Percentiles rank a stretch among this genome's conserved stretches.
These are phyloP conservation scores for Spinus olivaceus DNA, from an alignment of 2,797 vertebrate genomes.

Conservation along the genomic window DNA sequence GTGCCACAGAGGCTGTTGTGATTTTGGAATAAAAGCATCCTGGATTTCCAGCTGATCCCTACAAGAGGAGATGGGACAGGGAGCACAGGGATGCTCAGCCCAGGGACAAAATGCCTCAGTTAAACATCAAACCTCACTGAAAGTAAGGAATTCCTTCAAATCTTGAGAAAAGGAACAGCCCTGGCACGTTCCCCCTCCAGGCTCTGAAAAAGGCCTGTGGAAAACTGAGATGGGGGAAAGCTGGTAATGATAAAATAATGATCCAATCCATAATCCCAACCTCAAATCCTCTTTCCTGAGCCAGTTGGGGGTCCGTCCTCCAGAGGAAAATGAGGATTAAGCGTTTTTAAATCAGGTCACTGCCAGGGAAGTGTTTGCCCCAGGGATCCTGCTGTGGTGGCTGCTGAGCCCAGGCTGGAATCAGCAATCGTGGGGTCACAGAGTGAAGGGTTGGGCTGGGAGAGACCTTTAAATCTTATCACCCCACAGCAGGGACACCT, in stretches of 20 bases:
- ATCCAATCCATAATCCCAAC: not conserved
- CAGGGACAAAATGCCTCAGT: not conserved
- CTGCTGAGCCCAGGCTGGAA: not conserved
- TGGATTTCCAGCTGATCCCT: not conserved
- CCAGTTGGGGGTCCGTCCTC: not conserved
- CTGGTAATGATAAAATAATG: not conserved
- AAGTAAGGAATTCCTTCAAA: not conserved
- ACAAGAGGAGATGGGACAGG: not conserved
- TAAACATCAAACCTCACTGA: not conserved
- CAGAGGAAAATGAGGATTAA: not conserved
- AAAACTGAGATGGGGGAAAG: not conserved
- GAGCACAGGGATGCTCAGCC: not conserved
- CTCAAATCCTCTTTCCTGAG: slow-evolving; percentile 7
- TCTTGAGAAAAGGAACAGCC: not conserved
- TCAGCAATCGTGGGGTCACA: not conserved
- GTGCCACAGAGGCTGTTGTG: not conserved
- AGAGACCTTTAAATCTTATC: not conserved
- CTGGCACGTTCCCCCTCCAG: fast-evolving
- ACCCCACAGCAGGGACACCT: not conserved
- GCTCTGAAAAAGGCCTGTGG: not conserved
- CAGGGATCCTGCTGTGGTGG: not conserved
- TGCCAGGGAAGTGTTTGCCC: not conserved
- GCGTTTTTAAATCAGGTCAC: not conserved
- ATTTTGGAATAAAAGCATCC: not conserved
- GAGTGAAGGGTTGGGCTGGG: fast-evolving